Percentiles rank a stretch among this genome's conserved stretches.
Conservation (phyloP, 2,888 invertebrate species). For the Tetanocera ferruginea region DNA sequence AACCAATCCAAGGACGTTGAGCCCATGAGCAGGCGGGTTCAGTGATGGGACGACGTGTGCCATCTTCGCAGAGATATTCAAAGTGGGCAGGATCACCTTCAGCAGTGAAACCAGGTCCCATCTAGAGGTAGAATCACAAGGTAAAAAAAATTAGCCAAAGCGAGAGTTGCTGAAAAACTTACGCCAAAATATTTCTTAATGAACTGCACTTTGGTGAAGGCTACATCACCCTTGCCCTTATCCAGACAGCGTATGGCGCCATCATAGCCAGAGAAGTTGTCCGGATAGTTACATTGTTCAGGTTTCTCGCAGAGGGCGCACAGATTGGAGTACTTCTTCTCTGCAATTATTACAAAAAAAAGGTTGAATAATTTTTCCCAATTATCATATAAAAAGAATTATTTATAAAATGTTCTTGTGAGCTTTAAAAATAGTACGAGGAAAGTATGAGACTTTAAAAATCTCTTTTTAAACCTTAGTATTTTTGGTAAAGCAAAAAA, state of each 20-base stretch:
- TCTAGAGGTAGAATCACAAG: constrained; percentile 62
- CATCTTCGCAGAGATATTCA: constrained; percentile 85
- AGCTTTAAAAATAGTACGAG: no score
- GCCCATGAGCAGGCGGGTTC: constrained; percentile 84
- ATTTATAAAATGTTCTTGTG: no score
- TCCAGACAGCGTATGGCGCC: constrained; percentile 87
- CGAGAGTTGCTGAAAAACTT: constrained; percentile 49
- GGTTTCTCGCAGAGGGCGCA: constrained; percentile 85
- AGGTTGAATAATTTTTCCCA: not conserved
- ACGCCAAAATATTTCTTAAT: constrained; percentile 85
- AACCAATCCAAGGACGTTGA: constrained; percentile 87
- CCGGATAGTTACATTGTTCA: constrained; percentile 83
- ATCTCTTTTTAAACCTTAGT: no score
- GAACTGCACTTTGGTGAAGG: constrained; percentile 86
- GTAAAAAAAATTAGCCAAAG: not conserved
- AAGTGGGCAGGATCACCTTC: constrained; percentile 78
- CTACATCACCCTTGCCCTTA: constrained; percentile 86
- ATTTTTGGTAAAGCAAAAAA: no score
- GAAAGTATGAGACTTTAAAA: no score
- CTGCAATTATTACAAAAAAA: constrained; percentile 68
- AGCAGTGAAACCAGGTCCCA: constrained; percentile 75
- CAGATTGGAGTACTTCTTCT: constrained; percentile 81
- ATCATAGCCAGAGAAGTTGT: constrained; percentile 87
- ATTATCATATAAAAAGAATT: no score
- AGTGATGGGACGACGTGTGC: constrained; percentile 77